These are phyloP conservation scores for Petrophora chlorosata DNA, from an alignment of 2,888 invertebrate species.

Conservation along the genomic window DNA sequence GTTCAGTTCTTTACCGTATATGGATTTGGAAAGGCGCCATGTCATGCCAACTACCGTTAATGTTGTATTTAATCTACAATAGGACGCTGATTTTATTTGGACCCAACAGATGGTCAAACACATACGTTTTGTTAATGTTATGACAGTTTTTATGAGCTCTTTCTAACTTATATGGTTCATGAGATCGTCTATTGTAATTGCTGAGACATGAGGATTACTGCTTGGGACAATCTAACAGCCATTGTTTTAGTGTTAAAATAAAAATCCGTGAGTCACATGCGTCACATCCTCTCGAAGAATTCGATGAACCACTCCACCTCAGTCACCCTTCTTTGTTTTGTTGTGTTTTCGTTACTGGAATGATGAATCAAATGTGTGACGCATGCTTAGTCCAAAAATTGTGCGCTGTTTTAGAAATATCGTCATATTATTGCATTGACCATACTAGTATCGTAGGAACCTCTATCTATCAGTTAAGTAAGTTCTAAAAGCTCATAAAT, in stretches of 20 bases:
- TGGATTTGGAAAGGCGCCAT: conserved; percentile 67
- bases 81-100: conserved; percentile 59
- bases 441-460: no score
- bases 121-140: no score
- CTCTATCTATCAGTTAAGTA: no score
- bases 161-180: conserved; percentile 5
- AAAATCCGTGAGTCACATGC: conserved; percentile 17
- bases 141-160: no score
- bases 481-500: no score
- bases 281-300: conserved; percentile 21
- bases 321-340: conserved; percentile 16
- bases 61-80: conserved; percentile 58
- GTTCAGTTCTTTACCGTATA: conserved; percentile 58
- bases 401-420: neutral
- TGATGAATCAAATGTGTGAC: conserved; percentile 25
- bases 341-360: conserved; percentile 12
- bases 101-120: conserved; percentile 49
- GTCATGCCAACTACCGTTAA: conserved; percentile 58
- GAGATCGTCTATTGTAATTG: conserved; percentile 15
- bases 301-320: conserved; percentile 4
- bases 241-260: conserved; percentile 14
- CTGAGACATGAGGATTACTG: neutral
- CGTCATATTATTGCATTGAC: neutral
- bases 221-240: neutral
- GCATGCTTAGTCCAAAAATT: conserved; percentile 2